A percentile compares a stretch with the other conserved stretches of the same genome.
Evolutionary conservation across 1,140 invertebrate species (phyloP).

Genomic region (Cepaea nemoralis): DNA sequence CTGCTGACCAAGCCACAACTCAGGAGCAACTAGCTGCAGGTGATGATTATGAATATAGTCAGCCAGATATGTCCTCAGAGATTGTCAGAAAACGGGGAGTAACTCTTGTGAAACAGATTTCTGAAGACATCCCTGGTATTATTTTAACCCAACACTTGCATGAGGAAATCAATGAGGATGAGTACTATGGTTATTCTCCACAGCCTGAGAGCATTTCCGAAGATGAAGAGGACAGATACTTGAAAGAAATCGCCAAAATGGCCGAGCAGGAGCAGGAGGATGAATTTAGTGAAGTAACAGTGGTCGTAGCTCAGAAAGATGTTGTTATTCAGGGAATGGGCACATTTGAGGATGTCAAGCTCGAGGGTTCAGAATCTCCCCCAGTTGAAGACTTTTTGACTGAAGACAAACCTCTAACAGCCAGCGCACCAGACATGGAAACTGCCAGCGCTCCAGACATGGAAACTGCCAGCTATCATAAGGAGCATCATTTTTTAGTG

Average conservation of each 20-base stretch:
- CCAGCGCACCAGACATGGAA: slow-evolving; percentile 13
- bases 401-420: background rate
- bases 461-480: background rate
- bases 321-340: slow-evolving; percentile 46
- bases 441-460: no score
- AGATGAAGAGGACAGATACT: slow-evolving; percentile 26
- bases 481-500: slow-evolving; percentile 8
- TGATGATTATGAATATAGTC: slow-evolving; percentile 40
- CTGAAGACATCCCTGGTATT: slow-evolving; percentile 78
- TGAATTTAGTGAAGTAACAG: background rate
- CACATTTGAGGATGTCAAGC: slow-evolving; percentile 47
- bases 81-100: slow-evolving; percentile 15
- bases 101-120: slow-evolving; percentile 65
- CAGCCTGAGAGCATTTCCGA: slow-evolving; percentile 32
- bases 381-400: background rate
- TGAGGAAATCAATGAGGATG: slow-evolving; percentile 73
- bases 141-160: slow-evolving; percentile 80
- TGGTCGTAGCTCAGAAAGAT: background rate
- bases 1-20: background rate
- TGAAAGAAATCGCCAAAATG: background rate
- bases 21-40: slow-evolving; percentile 23
- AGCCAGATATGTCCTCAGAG: slow-evolving; percentile 14
- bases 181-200: slow-evolving; percentile 56
- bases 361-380: background rate
- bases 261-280: background rate